Evolutionary conservation across 2,888 invertebrate genomes (phyloP).

Genomic region (Ischnus inquisitorius): DNA sequence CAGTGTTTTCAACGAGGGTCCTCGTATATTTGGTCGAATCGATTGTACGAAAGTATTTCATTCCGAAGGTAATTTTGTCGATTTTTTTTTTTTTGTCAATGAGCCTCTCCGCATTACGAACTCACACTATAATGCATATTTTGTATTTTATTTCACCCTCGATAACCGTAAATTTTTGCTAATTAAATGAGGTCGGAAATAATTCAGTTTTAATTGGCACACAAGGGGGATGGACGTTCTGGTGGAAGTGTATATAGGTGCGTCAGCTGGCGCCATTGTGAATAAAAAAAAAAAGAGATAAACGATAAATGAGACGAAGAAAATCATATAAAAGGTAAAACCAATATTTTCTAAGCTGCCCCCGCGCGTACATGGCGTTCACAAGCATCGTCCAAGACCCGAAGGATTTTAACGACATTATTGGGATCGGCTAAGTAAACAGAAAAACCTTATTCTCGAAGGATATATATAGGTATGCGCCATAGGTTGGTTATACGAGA

Average conservation of each 20-base stretch:
- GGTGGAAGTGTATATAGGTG: constrained; percentile 45
- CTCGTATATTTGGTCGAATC: not conserved
- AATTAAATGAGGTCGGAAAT: constrained; percentile 16
- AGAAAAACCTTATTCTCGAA: constrained; percentile 67
- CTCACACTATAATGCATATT: not conserved
- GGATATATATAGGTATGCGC: constrained; percentile 23
- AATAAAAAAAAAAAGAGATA: constrained; percentile 55
- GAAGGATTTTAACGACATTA: constrained; percentile 74
- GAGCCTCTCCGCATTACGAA: not conserved
- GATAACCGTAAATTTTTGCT: constrained; percentile 25
- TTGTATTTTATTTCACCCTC: constrained; percentile 4
- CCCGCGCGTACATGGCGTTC: constrained; percentile 61
- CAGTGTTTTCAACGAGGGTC: constrained; percentile 6
- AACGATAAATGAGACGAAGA: constrained; percentile 49
- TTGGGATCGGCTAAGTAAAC: constrained; percentile 74
- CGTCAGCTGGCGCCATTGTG: constrained; percentile 67
- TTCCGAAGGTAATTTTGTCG: not conserved
- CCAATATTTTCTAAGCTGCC: constrained; percentile 74
- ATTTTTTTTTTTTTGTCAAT: not conserved
- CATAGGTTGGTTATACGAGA: not conserved
- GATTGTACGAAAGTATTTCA: not conserved
- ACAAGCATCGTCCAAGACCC: constrained; percentile 54
- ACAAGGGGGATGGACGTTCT: not conserved
- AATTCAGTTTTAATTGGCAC: constrained; percentile 42
- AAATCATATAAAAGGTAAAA: constrained; percentile 70